phyloP scores from a whole-genome alignment of 2,113 vertebrate species.

The Ascaphus truei region DNA sequence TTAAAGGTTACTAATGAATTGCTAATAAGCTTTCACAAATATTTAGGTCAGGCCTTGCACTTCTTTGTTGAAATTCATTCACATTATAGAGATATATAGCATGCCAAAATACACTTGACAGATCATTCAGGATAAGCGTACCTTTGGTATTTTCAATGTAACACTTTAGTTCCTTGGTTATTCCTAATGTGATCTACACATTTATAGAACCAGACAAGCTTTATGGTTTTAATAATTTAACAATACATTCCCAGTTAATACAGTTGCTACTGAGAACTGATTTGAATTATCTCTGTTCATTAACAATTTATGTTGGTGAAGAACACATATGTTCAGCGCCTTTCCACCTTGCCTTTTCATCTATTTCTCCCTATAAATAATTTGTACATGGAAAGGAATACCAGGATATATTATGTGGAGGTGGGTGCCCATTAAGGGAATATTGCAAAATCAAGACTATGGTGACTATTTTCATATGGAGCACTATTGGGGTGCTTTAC shows the following conservation, averaged over 20 bases:
- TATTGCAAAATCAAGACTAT: background rate
- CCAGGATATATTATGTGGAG: background rate
- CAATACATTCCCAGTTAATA: slow-evolving; percentile 1
- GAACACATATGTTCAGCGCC: background rate
- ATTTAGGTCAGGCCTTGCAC: background rate
- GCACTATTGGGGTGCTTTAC: no score
- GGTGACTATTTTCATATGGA: background rate
- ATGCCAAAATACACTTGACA: background rate
- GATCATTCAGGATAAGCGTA: background rate
- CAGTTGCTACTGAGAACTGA: slow-evolving; percentile 16
- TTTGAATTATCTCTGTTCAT: slow-evolving; percentile 21
- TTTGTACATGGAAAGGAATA: background rate
- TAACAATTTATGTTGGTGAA: slow-evolving; percentile 16
- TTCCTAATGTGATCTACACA: background rate
- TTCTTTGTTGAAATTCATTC: background rate
- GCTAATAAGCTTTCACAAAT: background rate
- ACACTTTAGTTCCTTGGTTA: background rate
- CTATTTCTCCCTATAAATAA: slow-evolving; percentile 4
- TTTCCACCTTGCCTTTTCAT: background rate
- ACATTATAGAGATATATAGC: background rate
- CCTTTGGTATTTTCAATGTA: background rate
- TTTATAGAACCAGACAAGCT: background rate
- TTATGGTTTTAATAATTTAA: slow-evolving; percentile 12
- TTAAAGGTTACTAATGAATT: background rate
- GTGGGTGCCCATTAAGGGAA: background rate